Conservation (phyloP, 1,140 invertebrate species). For the Ditylenchus dipsaci region DNA sequence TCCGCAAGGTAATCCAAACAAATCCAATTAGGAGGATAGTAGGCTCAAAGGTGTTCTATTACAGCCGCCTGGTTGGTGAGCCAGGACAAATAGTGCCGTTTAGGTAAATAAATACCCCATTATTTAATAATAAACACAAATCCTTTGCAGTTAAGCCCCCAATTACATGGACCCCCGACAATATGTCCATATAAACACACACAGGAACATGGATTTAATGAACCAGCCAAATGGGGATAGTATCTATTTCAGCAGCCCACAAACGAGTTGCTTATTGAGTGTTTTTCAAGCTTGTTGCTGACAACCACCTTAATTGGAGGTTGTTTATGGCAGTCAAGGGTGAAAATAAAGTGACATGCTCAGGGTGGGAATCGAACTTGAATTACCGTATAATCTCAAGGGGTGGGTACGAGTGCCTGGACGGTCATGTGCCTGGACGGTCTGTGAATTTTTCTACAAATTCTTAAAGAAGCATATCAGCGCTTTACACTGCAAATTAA, state of each 20-base stretch:
- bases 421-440: neutral
- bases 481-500: too few relatives aligned
- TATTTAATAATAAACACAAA: slow-evolving; percentile 3
- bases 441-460: neutral
- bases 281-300: too few relatives aligned
- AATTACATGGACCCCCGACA: neutral
- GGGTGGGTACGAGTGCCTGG: neutral
- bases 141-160: neutral
- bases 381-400: too few relatives aligned
- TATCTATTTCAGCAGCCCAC: too few relatives aligned
- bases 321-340: too few relatives aligned
- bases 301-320: too few relatives aligned
- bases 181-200: neutral
- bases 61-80: neutral
- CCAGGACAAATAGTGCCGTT: neutral
- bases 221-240: too few relatives aligned
- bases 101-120: slow-evolving; percentile 7
- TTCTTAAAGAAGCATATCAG: too few relatives aligned
- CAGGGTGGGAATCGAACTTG: too few relatives aligned
- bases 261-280: too few relatives aligned
- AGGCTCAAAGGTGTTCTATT: slow-evolving; percentile 1
- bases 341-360: too few relatives aligned
- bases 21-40: neutral
- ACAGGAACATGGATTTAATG: too few relatives aligned
- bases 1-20: neutral